phyloP scores from a whole-genome alignment of 1,140 invertebrate species.

The Rhyacophila brunnea region DNA sequence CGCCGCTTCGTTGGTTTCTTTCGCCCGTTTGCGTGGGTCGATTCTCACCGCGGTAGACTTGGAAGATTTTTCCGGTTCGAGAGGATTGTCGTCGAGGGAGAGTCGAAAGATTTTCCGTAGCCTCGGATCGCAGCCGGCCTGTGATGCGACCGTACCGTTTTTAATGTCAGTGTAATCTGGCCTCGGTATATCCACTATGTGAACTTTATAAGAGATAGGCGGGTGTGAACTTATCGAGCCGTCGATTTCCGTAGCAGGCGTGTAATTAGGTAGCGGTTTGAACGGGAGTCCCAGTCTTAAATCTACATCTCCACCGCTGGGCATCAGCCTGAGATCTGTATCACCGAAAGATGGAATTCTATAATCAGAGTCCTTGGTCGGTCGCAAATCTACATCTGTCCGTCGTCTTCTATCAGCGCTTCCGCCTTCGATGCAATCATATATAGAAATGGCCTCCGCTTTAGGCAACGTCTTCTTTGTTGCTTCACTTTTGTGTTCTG shows the following conservation, averaged over 20 bases:
- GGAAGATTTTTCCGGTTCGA: conserved; percentile 49
- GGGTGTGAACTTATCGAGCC: conserved; percentile 75
- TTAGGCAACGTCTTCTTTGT: conserved; percentile 35
- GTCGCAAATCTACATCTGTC: conserved; percentile 61
- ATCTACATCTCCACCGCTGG: conserved; percentile 66
- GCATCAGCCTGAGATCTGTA: conserved; percentile 54
- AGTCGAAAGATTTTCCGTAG: conserved; percentile 71
- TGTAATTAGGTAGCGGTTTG: conserved; percentile 72
- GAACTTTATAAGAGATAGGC: conserved; percentile 67
- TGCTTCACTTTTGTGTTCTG: conserved; percentile 26
- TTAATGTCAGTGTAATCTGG: conserved; percentile 74
- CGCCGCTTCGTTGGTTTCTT: conserved; percentile 44
- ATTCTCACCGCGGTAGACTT: conserved; percentile 41
- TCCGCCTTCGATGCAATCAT: conserved; percentile 52
- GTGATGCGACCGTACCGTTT: conserved; percentile 66
- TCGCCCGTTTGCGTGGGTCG: conserved; percentile 58
- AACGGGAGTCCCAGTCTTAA: conserved; percentile 72
- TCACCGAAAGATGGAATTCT: conserved; percentile 51
- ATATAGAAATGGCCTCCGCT: conserved; percentile 47
- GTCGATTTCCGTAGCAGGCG: conserved; percentile 81
- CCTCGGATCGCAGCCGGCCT: conserved; percentile 69
- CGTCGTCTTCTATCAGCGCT: conserved; percentile 48
- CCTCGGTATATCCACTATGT: conserved; percentile 66
- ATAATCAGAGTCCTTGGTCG: conserved; percentile 48
- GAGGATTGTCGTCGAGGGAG: conserved; percentile 56